These are phyloP conservation scores for Chironomus striatipennis DNA, from an alignment of 1,140 invertebrate species.

Conservation along the genomic window DNA sequence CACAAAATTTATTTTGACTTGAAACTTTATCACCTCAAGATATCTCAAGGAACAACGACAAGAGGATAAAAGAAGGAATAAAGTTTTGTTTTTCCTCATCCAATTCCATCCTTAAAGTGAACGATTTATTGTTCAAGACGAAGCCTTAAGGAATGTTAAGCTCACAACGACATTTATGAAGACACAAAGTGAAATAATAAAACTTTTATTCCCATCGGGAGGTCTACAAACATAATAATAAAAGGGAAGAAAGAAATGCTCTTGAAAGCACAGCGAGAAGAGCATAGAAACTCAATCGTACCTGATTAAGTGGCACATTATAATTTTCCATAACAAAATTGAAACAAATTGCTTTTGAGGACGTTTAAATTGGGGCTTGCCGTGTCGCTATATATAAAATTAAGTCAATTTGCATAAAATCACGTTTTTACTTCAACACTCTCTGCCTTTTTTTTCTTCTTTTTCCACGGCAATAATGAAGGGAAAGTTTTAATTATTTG, in stretches of 20 bases:
- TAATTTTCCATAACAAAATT: background rate
- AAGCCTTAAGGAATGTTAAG: background rate
- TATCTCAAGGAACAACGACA: too few species aligned
- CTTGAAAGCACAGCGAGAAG: background rate
- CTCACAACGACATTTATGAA: background rate
- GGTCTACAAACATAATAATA: background rate
- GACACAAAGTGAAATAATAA: constrained; percentile 14
- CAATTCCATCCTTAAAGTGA: too few species aligned
- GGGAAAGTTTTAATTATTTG: too few species aligned
- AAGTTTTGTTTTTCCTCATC: too few species aligned
- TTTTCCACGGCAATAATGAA: too few species aligned
- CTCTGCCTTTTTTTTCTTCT: background rate
- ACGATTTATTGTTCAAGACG: background rate
- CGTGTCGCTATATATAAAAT: background rate
- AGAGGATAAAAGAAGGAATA: too few species aligned
- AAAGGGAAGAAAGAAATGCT: too few species aligned
- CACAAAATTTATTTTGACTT: too few species aligned
- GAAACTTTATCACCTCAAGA: too few species aligned
- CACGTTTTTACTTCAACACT: background rate
- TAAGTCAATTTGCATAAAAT: constrained; percentile 22
- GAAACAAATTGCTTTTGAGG: constrained; percentile 16
- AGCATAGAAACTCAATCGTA: background rate
- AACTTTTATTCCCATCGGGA: constrained; percentile 7
- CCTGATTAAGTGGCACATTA: constrained; percentile 21
- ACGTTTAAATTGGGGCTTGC: background rate